Conservation (phyloP, 2,888 invertebrate species). For the Nasonovia ribisnigri region DNA sequence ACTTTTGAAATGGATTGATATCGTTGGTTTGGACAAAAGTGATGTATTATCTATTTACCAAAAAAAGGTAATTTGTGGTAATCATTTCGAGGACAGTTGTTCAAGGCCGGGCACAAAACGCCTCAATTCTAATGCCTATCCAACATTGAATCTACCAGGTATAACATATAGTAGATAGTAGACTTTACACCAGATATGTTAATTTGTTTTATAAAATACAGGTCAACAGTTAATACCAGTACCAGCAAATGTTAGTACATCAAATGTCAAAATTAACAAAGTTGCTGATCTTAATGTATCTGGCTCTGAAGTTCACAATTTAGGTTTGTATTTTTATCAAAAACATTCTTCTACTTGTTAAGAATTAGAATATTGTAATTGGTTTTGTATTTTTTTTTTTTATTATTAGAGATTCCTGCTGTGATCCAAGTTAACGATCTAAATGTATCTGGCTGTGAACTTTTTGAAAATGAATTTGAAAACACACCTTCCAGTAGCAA, state of each 20-base stretch:
- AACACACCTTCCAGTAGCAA: background rate
- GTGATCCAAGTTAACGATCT: background rate
- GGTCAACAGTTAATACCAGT: background rate
- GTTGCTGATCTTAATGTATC: background rate
- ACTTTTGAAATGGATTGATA: background rate
- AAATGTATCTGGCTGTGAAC: background rate
- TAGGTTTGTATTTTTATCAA: background rate
- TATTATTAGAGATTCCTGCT: no score
- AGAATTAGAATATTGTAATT: background rate
- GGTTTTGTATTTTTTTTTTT: background rate
- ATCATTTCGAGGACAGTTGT: background rate
- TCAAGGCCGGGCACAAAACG: background rate
- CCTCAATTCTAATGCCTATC: background rate
- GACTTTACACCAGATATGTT: background rate
- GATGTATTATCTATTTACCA: background rate
- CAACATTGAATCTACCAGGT: background rate
- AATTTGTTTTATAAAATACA: background rate
- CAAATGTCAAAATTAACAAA: background rate
- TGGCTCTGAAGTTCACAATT: background rate
- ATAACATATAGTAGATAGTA: background rate
- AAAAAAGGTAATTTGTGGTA: background rate
- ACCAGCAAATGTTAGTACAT: no score
- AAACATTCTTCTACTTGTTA: background rate
- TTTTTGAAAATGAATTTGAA: background rate
- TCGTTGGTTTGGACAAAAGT: background rate